These are phyloP conservation scores for Fragum whitleyi DNA, from an alignment of 2,888 invertebrate genomes.

Conservation along the genomic window DNA sequence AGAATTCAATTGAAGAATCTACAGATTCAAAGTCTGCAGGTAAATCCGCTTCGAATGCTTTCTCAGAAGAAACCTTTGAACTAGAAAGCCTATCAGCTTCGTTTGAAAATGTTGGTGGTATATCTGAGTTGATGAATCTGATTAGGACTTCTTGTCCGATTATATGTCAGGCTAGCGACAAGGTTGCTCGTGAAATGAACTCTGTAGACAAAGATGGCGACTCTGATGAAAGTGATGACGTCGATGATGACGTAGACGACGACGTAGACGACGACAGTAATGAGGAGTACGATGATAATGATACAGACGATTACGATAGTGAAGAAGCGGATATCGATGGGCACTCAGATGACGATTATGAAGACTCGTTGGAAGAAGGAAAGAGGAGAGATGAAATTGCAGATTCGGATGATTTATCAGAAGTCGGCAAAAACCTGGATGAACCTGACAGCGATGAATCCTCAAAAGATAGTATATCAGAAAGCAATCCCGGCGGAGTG, in stretches of 20 bases:
- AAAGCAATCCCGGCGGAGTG: background rate
- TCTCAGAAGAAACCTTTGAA: background rate
- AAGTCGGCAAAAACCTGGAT: background rate
- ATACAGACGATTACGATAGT: background rate
- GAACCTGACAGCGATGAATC: background rate
- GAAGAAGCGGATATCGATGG: background rate
- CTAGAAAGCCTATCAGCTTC: conserved; percentile 56
- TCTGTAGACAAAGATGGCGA: background rate
- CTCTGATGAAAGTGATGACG: conserved; percentile 17
- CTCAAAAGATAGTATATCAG: background rate
- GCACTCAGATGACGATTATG: background rate
- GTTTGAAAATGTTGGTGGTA: conserved; percentile 44
- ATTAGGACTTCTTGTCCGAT: conserved; percentile 44
- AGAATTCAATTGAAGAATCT: background rate
- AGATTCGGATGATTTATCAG: background rate
- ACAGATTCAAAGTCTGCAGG: background rate
- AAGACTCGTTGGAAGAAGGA: no score
- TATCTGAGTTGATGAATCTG: conserved; percentile 48
- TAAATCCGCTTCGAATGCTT: background rate
- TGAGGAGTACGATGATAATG: background rate
- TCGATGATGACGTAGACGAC: background rate
- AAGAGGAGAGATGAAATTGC: background rate
- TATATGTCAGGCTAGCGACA: conserved; percentile 29
- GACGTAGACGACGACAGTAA: background rate
- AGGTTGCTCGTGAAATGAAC: background rate